These are phyloP conservation scores for Girardia tigrina DNA, from an alignment of 2,888 invertebrate species.

Conservation along the genomic window DNA sequence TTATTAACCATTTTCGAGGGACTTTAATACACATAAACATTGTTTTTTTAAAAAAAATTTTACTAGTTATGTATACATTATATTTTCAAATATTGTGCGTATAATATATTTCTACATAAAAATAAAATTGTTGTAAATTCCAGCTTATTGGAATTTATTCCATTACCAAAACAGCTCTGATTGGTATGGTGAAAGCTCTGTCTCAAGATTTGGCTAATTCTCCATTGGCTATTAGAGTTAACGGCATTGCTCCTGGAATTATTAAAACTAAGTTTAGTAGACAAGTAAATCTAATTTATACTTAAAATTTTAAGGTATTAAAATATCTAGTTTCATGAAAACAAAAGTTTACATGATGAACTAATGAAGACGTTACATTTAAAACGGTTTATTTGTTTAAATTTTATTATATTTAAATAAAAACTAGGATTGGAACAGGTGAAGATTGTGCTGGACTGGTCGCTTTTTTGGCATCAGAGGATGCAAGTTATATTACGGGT, in stretches of 20 bases:
- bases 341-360: conserved; percentile 55
- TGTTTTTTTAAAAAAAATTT: too few species aligned
- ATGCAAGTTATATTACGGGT: conserved; percentile 73
- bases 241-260: conserved; percentile 79
- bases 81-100: too few species aligned
- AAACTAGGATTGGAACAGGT: conserved; percentile 57
- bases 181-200: conserved; percentile 71
- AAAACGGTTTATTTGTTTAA: conserved; percentile 52
- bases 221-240: conserved; percentile 71
- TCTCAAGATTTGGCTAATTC: conserved; percentile 60
- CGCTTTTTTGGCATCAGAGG: conserved; percentile 68
- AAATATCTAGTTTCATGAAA: conserved; percentile 42
- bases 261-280: conserved; percentile 74
- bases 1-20: too few species aligned
- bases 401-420: conserved; percentile 20
- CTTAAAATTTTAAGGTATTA: conserved; percentile 47
- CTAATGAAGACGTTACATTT: conserved; percentile 58
- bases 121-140: conserved; percentile 40
- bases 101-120: too few species aligned
- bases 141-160: conserved; percentile 77
- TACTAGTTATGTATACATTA: too few species aligned
- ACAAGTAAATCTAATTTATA: conserved; percentile 43
- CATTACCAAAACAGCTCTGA: conserved; percentile 76
- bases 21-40: too few species aligned
- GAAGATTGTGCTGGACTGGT: conserved; percentile 58